Percentiles rank a stretch among this genome's conserved stretches.
Evolutionary conservation across 2,888 invertebrate genomes (phyloP).

Genomic region (Ornithoptera alexandrae): DNA sequence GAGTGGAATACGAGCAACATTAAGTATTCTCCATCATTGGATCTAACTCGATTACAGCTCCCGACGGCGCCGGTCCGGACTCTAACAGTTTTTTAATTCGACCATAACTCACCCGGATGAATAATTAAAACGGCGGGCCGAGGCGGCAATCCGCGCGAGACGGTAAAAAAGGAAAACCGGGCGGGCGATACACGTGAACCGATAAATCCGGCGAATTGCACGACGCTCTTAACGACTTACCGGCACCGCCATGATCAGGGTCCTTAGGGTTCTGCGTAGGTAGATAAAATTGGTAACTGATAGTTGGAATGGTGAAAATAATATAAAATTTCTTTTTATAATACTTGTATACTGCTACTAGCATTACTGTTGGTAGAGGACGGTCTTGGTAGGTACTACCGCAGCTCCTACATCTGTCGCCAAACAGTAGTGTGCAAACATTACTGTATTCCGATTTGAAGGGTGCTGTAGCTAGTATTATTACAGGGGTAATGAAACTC

Average conservation of each 20-base stretch:
- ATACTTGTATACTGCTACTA: too few relatives aligned
- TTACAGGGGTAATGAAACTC: too few relatives aligned
- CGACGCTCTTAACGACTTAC: conserved; percentile 71
- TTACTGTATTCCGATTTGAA: too few relatives aligned
- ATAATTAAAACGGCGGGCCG: conserved; percentile 78
- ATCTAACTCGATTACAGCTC: conserved; percentile 74
- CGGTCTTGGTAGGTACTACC: too few relatives aligned
- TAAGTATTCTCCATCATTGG: conserved; percentile 74
- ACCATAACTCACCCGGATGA: conserved; percentile 80
- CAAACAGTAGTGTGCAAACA: too few relatives aligned
- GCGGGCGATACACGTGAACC: conserved; percentile 52
- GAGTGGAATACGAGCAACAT: conserved; percentile 43
- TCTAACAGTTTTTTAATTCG: conserved; percentile 81
- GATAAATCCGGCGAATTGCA: conserved; percentile 74
- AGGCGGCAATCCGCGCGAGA: conserved; percentile 65
- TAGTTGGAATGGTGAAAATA: background rate
- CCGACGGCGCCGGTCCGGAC: conserved; percentile 74
- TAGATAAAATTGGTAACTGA: background rate
- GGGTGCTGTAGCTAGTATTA: too few relatives aligned
- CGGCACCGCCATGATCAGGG: conserved; percentile 23
- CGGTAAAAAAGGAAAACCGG: conserved; percentile 62
- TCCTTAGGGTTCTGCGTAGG: background rate
- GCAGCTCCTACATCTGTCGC: too few relatives aligned
- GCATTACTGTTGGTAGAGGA: too few relatives aligned
- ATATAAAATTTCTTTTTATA: background rate